These are phyloP conservation scores for Orthosia cruda DNA, from an alignment of 2,888 invertebrate genomes.

Conservation along the genomic window DNA sequence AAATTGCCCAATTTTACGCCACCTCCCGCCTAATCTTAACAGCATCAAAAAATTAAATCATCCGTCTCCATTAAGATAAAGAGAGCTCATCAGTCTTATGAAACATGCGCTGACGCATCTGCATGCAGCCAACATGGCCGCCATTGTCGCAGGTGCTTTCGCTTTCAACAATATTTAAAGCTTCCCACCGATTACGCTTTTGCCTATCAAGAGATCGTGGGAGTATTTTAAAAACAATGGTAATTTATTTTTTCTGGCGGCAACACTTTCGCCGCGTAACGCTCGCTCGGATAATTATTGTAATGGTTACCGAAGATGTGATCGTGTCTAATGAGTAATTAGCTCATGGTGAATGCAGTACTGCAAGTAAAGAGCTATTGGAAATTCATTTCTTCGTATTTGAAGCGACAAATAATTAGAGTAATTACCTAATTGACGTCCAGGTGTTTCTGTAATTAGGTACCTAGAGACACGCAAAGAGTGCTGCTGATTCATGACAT, in stretches of 20 bases:
- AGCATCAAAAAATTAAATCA: slow-evolving; percentile 53
- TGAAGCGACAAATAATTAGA: background rate
- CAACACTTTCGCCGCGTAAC: slow-evolving; percentile 88
- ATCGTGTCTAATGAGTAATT: slow-evolving; percentile 74
- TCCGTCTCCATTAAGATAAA: slow-evolving; percentile 59
- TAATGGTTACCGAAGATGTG: slow-evolving; percentile 69
- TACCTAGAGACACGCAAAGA: too few species aligned
- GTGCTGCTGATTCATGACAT: too few species aligned
- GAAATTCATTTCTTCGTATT: slow-evolving; percentile 7
- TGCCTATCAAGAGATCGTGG: slow-evolving; percentile 90
- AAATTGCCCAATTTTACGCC: background rate
- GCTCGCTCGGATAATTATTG: slow-evolving; percentile 80
- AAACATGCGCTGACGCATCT: slow-evolving; percentile 63
- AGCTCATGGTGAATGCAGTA: slow-evolving; percentile 32
- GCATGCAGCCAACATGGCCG: slow-evolving; percentile 68
- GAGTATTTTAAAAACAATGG: slow-evolving; percentile 85
- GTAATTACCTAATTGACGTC: background rate
- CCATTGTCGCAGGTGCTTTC: slow-evolving; percentile 86
- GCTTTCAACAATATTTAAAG: slow-evolving; percentile 83
- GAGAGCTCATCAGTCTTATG: slow-evolving; percentile 63
- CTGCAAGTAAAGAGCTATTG: background rate
- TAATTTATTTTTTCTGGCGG: slow-evolving; percentile 84
- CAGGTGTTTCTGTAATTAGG: background rate
- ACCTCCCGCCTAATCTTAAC: slow-evolving; percentile 17
- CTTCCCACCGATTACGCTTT: slow-evolving; percentile 90